Evolutionary conservation across 2,797 vertebrate species (phyloP).

Genomic region (Pachyuromys duprasi): DNA sequence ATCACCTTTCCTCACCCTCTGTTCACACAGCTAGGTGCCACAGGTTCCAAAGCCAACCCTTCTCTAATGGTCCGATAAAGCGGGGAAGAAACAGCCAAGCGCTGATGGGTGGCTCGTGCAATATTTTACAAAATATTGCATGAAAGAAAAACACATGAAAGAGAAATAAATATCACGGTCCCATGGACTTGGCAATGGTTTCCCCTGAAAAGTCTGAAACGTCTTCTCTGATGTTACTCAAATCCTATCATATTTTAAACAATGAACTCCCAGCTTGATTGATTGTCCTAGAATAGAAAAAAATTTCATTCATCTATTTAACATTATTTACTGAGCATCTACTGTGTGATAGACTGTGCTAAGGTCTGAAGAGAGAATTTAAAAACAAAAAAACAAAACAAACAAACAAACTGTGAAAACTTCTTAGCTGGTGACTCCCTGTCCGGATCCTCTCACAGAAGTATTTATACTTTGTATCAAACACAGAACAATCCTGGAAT

Average conservation of each 20-base stretch:
- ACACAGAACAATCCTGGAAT: constrained; percentile 16
- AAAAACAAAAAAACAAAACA: background rate
- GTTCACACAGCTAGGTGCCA: constrained; percentile 40
- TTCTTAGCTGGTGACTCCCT: background rate
- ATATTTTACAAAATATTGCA: constrained; percentile 54
- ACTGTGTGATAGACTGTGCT: background rate
- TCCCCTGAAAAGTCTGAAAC: constrained; percentile 16
- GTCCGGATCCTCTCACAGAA: background rate
- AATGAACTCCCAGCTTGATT: constrained; percentile 10
- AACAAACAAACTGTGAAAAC: background rate
- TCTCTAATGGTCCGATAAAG: constrained; percentile 60
- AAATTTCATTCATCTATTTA: constrained; percentile 1
- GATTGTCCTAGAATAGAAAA: constrained; percentile 19
- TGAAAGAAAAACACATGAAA: background rate
- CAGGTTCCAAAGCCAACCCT: background rate
- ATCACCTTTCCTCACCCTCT: constrained; percentile 39
- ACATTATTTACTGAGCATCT: constrained; percentile 38
- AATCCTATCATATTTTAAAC: constrained; percentile 48
- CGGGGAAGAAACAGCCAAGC: constrained; percentile 48
- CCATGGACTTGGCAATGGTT: background rate
- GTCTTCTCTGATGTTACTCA: background rate
- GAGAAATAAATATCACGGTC: constrained; percentile 58
- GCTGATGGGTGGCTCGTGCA: background rate
- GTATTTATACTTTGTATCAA: constrained; percentile 10
- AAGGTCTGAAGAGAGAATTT: background rate